These are phyloP conservation scores for Masnerella sp. DNA, from an alignment of 2,888 invertebrate genomes.

Conservation along the genomic window DNA sequence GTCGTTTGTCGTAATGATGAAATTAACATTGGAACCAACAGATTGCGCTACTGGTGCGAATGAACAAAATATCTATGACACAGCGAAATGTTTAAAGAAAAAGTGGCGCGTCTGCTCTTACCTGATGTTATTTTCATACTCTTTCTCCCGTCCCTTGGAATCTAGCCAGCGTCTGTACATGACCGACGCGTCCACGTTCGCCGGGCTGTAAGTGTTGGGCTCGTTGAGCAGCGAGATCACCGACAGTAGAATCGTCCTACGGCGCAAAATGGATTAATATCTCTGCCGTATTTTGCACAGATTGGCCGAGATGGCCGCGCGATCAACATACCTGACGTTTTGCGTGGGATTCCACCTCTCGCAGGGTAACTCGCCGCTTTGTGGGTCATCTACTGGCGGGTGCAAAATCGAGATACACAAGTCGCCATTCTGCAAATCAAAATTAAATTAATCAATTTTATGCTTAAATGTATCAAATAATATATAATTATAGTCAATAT, in stretches of 20 bases:
- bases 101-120: conserved; percentile 78
- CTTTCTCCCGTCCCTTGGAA: conserved; percentile 97
- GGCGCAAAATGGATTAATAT: conserved; percentile 51
- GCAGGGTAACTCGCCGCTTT: conserved; percentile 98
- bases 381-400: conserved; percentile 99
- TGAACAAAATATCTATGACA: too few species aligned
- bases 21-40: too few species aligned
- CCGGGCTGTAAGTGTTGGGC: conserved; percentile 99
- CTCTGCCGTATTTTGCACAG: conserved; percentile 34
- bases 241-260: conserved; percentile 95
- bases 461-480: too few species aligned
- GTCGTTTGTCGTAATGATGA: too few species aligned
- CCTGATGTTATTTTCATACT: conserved; percentile 99
- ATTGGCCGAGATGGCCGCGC: conserved; percentile 35
- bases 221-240: conserved; percentile 99
- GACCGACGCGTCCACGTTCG: conserved; percentile 99
- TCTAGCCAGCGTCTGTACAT: conserved; percentile 99
- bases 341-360: conserved; percentile 99
- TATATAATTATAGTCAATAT: too few species aligned
- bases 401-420: conserved; percentile 99
- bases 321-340: conserved; percentile 85
- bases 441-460: too few species aligned
- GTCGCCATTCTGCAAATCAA: conserved; percentile 92
- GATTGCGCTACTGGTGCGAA: too few species aligned
- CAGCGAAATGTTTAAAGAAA: too few species aligned